Base-by-base conservation (phyloP, 2,888 invertebrate species). In the Andrena trimmerana region DNA sequence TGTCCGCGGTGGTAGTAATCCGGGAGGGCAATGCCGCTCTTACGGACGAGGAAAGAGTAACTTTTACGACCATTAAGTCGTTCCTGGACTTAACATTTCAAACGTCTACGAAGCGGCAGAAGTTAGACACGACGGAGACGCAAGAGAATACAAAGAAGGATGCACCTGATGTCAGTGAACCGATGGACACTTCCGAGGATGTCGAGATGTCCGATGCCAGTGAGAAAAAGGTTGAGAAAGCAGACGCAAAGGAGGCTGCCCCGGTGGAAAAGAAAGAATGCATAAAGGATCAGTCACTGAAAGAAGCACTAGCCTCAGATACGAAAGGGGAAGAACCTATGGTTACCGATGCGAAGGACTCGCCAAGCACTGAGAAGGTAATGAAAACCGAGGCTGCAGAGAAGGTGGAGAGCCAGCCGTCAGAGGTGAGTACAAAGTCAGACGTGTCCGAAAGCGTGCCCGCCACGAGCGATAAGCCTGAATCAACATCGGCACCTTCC, bases 21-120 rank as follows among this genome's bases (percentile, higher is more conserved):
- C 96, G 99, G 83, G 97, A 97, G 83, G 98, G 98, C 71, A 98
- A 98, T 94, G 96, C 95, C 0, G 95, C 96, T 0, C 94, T 98
- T 0, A 94, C 95, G 4, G 95, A 96, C 10, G 96, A 96, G 20
- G 96, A 95, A 5, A 94, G 94, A 68, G 91, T 93, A 10, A 89
- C 94, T 31, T 97, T 95, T 93, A 94, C 95, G 13, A 95, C 96
- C 48, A 94, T 97, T 59, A 94, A 95, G 86, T 95, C 96, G 81
- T 96, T 97, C 91, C 94, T 95, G 50, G 96, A 97, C 86, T 94
- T 96, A 77, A 83, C 91, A 4, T 93, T 93, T 89, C 91, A 92
- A 88, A 86, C 89, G 1, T 87, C 93, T 10, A 85, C 90, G 2
- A 94, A 94, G 67, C 92, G 94, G 48, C 93, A 92, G 76, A 94